Evolutionary conservation across 2,113 vertebrate genomes (phyloP).

Genomic region (Octodon degus): DNA sequence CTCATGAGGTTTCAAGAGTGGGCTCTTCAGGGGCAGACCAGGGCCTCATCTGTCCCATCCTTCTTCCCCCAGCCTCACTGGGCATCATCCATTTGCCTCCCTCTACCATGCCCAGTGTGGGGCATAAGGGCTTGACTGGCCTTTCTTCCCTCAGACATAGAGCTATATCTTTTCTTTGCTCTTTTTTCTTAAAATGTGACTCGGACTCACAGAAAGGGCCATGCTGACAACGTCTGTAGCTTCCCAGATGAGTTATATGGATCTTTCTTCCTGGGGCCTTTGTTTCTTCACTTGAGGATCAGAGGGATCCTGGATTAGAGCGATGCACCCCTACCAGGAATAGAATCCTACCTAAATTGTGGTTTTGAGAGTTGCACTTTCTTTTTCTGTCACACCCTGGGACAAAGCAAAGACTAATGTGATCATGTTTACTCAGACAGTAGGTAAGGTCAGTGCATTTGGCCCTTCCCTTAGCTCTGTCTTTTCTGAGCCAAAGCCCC

Average conservation of each 20-base stretch:
- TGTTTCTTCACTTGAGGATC: neutral
- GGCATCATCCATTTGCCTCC: fast-evolving
- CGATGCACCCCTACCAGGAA: too few relatives aligned
- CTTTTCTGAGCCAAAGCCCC: too few relatives aligned
- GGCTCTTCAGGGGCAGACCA: neutral
- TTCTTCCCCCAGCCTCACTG: fast-evolving
- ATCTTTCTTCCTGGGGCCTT: neutral
- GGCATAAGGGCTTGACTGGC: fast-evolving
- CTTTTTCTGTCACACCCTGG: too few relatives aligned
- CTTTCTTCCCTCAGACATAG: fast-evolving
- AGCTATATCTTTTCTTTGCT: neutral
- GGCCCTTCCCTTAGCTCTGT: neutral
- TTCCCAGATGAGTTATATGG: neutral
- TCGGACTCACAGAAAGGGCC: neutral
- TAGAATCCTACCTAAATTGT: neutral
- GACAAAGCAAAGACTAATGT: neutral
- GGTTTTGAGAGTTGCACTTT: neutral
- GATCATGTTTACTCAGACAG: too few relatives aligned
- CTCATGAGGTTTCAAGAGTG: neutral
- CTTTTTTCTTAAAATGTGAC: neutral
- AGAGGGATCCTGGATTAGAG: neutral
- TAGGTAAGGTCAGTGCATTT: neutral
- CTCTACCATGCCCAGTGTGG: fast-evolving
- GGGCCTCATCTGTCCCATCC: neutral
- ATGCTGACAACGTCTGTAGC: fast-evolving